These are phyloP conservation scores for Papilio polytes DNA, from an alignment of 1,140 invertebrate genomes.

Conservation along the genomic window DNA sequence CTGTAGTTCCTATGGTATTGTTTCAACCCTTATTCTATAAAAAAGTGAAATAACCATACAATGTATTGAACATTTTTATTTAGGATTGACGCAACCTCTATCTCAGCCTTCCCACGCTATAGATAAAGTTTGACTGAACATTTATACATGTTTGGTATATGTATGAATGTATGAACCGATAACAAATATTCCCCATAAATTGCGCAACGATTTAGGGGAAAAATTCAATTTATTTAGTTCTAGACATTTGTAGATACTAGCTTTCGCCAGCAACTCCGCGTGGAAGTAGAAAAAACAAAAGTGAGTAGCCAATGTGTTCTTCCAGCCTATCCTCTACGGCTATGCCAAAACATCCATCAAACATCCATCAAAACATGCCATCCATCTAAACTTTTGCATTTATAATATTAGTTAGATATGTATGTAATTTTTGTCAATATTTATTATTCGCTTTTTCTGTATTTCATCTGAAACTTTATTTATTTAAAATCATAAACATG, in stretches of 20 bases:
- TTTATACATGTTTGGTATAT: not conserved
- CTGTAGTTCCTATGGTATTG: not conserved
- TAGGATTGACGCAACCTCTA: not conserved
- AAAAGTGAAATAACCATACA: not conserved
- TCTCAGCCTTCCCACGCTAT: not conserved
- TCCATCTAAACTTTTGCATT: no score
- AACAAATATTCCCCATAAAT: constrained; percentile 6
- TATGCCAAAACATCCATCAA: no score
- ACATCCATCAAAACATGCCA: no score
- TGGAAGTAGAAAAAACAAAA: no score
- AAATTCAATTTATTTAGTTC: not conserved
- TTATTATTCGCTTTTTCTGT: no score
- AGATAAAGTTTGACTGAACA: constrained; percentile 10
- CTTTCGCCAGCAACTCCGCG: no score
- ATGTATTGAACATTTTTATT: not conserved
- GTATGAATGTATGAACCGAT: constrained; percentile 1
- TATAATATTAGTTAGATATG: no score
- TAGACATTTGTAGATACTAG: not conserved
- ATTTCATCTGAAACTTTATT: no score
- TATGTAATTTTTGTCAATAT: no score
- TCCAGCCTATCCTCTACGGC: no score
- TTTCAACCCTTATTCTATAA: not conserved
- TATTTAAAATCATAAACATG: no score
- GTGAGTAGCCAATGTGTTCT: no score
- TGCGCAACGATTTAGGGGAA: not conserved